Conservation (phyloP, 2,888 invertebrate species). For the Melikaiella ostensackeni region DNA sequence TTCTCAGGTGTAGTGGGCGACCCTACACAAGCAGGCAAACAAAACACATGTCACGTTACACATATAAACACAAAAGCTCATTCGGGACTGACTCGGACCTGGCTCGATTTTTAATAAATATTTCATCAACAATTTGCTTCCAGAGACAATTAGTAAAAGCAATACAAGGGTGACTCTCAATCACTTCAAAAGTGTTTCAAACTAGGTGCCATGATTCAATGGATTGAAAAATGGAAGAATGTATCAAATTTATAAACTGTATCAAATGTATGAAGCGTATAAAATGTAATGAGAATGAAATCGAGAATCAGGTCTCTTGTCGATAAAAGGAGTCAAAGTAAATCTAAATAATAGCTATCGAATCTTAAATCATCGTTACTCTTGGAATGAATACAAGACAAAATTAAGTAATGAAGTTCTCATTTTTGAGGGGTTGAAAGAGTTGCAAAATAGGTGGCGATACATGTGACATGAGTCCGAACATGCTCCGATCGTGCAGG, state of each 20-base stretch:
- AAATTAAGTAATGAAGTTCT: conserved; percentile 38
- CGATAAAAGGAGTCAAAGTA: conserved; percentile 22
- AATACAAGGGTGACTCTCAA: neutral
- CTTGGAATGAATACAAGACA: conserved; percentile 5
- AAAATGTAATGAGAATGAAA: conserved; percentile 20
- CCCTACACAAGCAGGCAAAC: conserved; percentile 77
- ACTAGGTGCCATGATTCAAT: neutral
- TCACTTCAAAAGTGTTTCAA: neutral
- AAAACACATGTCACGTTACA: conserved; percentile 76
- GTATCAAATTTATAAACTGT: neutral
- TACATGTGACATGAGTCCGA: conserved; percentile 58
- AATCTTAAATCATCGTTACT: conserved; percentile 1
- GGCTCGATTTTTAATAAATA: conserved; percentile 22
- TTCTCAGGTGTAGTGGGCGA: conserved; percentile 78
- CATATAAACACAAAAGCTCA: conserved; percentile 73
- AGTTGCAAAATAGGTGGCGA: conserved; percentile 37
- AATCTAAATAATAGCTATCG: conserved; percentile 1
- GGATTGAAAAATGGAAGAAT: neutral
- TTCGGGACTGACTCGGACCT: conserved; percentile 58
- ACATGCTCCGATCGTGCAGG: conserved; percentile 72
- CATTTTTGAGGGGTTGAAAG: conserved; percentile 5
- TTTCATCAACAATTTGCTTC: neutral
- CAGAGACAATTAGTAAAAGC: neutral
- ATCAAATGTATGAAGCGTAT: too few relatives aligned
- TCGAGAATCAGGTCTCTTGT: conserved; percentile 36